Evolutionary conservation across 2,888 invertebrate genomes (phyloP).

Genomic region (Nycteola revayana): DNA sequence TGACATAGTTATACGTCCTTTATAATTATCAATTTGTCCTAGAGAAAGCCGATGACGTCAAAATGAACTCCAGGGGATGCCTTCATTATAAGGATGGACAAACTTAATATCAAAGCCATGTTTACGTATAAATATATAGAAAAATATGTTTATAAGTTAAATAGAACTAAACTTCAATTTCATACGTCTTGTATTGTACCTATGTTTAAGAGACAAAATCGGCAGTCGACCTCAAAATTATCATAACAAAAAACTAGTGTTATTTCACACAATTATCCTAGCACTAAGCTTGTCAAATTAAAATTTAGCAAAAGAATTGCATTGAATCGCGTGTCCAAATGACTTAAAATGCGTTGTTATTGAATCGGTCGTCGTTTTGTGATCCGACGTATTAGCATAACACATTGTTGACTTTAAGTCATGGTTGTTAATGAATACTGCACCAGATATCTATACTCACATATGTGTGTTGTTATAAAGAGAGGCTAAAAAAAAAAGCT

Average conservation of each 20-base stretch:
- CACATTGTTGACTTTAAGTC: conserved; percentile 7
- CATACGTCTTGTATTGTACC: too few species aligned
- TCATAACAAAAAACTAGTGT: conserved; percentile 12
- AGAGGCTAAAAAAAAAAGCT: too few species aligned
- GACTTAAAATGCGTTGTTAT: conserved; percentile 19
- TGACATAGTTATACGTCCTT: conserved; percentile 2
- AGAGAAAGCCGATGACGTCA: conserved; percentile 1
- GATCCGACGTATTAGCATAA: conserved; percentile 13
- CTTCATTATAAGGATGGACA: too few species aligned
- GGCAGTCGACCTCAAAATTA: conserved; percentile 8
- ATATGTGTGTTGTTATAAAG: too few species aligned
- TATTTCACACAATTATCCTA: conserved; percentile 14
- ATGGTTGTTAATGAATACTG: neutral
- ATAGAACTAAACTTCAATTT: too few species aligned
- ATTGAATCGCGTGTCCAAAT: conserved; percentile 18
- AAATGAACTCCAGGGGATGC: too few species aligned
- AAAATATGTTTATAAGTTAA: too few species aligned
- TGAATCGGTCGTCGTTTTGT: conserved; percentile 5
- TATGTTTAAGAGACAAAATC: too few species aligned
- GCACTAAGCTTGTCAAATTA: conserved; percentile 21
- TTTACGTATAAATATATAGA: too few species aligned
- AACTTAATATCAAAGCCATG: too few species aligned
- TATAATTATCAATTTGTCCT: conserved; percentile 1
- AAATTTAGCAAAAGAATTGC: conserved; percentile 17
- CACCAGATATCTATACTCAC: too few species aligned